Evolutionary conservation across 1,140 invertebrate genomes (phyloP), one percentile per base, ranked within the genome.

Genomic region (Habropoda laboriosa): DNA sequence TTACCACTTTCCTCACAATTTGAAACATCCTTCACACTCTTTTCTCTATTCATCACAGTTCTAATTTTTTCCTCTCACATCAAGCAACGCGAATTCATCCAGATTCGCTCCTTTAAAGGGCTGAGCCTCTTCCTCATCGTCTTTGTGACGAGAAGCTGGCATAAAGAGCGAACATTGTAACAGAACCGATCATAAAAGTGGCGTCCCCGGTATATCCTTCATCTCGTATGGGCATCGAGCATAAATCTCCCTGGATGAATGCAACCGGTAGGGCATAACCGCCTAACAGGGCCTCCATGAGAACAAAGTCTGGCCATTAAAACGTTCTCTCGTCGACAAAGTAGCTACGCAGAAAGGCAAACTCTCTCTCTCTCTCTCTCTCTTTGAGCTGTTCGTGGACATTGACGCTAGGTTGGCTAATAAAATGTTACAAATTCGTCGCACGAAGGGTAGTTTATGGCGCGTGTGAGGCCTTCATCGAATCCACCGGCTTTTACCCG

Each of bases 351-450:
- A 7, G 51, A 7, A 32, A 45, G n/a, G 18, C 42, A 16, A 49
- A 53, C 42, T 27, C 24, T 75, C n/a, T 57, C 6, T n/a, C n/a
- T n/a, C n/a, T n/a, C n/a, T n/a, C n/a, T n/a, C n/a, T n/a, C n/a
- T n/a, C n/a, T n/a, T n/a, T n/a, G n/a, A n/a, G n/a, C 27, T 24
- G 8, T 3, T 35, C 72, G 55, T 16, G 55, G 68, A 80, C 61
- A 53, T 64, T 58, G 80, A 60, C 68, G 67, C 58, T n/a, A 45
- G 51, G 30, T 18, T 66, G 63, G 77, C 87, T 89, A 92, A 93
- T 93, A 92, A 93, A 93, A 93, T 90, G 86, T 89, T 91, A 91
- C 90, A 91, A 90, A 93, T 93, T 93, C 90, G 90, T 89, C 80
- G 89, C 86, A 89, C 84, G 79, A 81, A 81, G 88, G 87, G 81